Conservation (phyloP, 2,888 invertebrate species). For the Plebejus argus region DNA sequence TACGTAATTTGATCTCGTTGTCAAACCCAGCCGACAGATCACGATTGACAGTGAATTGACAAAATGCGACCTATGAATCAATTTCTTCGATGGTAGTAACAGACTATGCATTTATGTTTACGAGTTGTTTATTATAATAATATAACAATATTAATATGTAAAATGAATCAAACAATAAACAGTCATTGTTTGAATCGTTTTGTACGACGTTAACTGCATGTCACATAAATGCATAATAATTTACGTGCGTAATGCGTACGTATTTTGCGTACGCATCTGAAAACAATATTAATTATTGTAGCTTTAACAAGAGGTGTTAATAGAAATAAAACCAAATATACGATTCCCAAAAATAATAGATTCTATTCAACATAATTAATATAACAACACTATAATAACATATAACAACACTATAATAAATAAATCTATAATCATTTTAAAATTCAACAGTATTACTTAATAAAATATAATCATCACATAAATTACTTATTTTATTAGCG, state of each 20-base stretch:
- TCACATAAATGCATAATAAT: too few relatives aligned
- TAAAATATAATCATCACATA: slow-evolving; percentile 2
- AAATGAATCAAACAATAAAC: too few relatives aligned
- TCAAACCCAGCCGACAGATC: too few relatives aligned
- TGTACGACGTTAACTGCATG: too few relatives aligned
- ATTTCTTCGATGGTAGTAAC: too few relatives aligned
- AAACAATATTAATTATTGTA: background rate
- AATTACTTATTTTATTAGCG: background rate
- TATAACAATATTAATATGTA: too few relatives aligned
- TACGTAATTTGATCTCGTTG: too few relatives aligned
- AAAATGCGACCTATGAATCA: too few relatives aligned
- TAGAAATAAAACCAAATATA: slow-evolving; percentile 8
- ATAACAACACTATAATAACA: background rate
- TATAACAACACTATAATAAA: background rate
- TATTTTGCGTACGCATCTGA: background rate
- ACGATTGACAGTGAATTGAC: too few relatives aligned
- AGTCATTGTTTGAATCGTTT: too few relatives aligned
- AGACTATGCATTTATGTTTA: too few relatives aligned
- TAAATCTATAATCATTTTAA: background rate
- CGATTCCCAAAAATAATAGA: slow-evolving; percentile 7
- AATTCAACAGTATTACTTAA: background rate
- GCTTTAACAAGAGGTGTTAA: background rate
- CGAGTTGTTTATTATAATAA: too few relatives aligned
- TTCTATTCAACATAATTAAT: background rate
- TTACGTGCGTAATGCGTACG: background rate